Conservation (phyloP, 2,888 invertebrate genomes). For the Eupelmus urozonus region DNA sequence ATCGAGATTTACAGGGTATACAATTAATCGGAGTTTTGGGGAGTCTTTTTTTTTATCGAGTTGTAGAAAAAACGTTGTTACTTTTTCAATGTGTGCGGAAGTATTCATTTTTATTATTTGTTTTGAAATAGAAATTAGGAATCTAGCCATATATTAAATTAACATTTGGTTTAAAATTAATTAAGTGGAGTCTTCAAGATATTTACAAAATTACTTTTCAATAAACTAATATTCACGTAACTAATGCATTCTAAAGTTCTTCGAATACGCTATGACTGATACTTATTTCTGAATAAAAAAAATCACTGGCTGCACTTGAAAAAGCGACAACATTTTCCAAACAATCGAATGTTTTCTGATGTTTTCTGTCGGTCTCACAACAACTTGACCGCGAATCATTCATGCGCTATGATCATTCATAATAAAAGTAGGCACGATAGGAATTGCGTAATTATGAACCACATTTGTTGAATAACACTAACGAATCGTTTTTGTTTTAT, state of each 20-base stretch:
- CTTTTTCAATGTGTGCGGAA: constrained; percentile 15
- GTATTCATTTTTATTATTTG: too few relatives aligned
- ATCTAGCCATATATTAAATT: not conserved
- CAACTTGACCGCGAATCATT: constrained; percentile 44
- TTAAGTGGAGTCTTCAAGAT: not conserved
- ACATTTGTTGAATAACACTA: constrained; percentile 52
- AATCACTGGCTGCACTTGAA: not conserved
- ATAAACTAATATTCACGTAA: not conserved
- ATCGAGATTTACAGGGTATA: constrained; percentile 58
- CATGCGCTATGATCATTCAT: constrained; percentile 56
- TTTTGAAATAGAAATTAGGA: constrained; percentile 4
- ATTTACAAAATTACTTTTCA: not conserved
- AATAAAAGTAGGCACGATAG: constrained; percentile 72
- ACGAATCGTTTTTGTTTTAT: constrained; percentile 41
- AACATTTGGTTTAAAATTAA: constrained; percentile 4
- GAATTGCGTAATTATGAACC: constrained; percentile 64
- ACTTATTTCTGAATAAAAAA: not conserved
- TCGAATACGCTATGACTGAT: too few relatives aligned
- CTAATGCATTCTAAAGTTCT: constrained; percentile 2
- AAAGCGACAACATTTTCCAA: constrained; percentile 27
- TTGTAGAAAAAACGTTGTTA: constrained; percentile 23
- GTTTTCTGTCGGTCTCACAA: constrained; percentile 33
- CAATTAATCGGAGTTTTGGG: constrained; percentile 48
- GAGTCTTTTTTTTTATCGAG: constrained; percentile 38
- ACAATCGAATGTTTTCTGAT: constrained; percentile 46